phyloP scores from a whole-genome alignment of 2,113 vertebrate genomes.

The Cavia aperea region DNA sequence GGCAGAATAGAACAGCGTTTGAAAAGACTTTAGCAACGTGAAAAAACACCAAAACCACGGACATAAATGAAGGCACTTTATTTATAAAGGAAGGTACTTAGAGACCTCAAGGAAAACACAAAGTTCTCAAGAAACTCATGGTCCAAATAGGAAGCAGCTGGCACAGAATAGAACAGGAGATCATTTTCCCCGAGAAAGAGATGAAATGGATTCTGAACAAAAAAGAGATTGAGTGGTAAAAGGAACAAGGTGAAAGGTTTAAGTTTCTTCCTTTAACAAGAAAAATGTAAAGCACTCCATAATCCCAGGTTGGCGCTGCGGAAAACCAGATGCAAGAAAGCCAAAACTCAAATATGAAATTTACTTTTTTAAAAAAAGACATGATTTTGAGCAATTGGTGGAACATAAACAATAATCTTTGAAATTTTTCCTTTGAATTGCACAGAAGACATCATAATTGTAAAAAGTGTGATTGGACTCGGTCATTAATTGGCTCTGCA shows the following conservation, averaged over 20 bases:
- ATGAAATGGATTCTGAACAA: constrained; percentile 21
- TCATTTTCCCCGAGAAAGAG: constrained; percentile 24
- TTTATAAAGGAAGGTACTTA: background rate
- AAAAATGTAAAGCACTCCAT: background rate
- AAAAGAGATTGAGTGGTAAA: background rate
- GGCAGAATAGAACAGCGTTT: background rate
- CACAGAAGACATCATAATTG: background rate
- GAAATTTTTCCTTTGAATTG: background rate
- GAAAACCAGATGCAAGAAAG: background rate
- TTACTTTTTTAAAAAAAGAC: background rate
- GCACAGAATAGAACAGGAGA: background rate
- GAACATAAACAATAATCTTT: background rate
- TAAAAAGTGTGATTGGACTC: background rate
- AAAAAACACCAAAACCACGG: constrained; percentile 6
- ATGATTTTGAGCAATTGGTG: background rate
- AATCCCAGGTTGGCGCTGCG: background rate
- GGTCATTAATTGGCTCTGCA: background rate
- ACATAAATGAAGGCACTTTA: background rate
- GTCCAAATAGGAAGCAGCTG: background rate
- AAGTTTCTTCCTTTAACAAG: background rate
- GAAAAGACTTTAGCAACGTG: background rate
- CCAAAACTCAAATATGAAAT: background rate
- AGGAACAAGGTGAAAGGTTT: background rate
- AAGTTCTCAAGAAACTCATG: constrained; percentile 20
- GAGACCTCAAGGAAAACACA: constrained; percentile 3